Evolutionary conservation across 1,140 invertebrate genomes (phyloP).

Genomic region (Laupala kohalensis): DNA sequence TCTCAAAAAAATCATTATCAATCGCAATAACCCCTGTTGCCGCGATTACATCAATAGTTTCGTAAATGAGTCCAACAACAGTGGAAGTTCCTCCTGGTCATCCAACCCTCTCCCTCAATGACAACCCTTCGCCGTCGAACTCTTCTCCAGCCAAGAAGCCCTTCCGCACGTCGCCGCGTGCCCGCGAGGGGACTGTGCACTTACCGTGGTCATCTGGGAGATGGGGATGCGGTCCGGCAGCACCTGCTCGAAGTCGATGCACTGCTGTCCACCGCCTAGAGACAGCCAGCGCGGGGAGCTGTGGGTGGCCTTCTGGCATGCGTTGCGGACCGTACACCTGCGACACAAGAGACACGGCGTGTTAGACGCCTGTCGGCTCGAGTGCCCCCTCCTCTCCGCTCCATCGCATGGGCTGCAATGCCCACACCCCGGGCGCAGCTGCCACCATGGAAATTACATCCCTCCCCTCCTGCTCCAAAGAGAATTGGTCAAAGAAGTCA

Average conservation of each 20-base stretch:
- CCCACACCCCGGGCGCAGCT: neutral
- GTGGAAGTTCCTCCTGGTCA: no score
- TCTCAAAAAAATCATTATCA: no score
- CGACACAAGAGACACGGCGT: constrained; percentile 18
- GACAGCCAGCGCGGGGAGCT: constrained; percentile 87
- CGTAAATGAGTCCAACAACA: no score
- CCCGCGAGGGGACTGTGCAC: constrained; percentile 17
- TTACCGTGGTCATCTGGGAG: constrained; percentile 62
- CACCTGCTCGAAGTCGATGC: constrained; percentile 91
- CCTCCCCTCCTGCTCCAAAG: no score
- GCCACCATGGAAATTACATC: no score
- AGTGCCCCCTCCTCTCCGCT: neutral
- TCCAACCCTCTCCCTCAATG: no score
- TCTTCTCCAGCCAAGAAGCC: no score
- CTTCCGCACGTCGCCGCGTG: no score
- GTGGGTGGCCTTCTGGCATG: constrained; percentile 78
- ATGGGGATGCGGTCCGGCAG: constrained; percentile 79
- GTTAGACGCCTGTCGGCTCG: neutral
- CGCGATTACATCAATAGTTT: no score
- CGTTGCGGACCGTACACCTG: constrained; percentile 72
- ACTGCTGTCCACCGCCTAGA: constrained; percentile 79
- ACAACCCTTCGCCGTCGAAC: no score
- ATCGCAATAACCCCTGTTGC: no score
- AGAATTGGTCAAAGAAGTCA: no score
- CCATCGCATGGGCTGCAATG: neutral